These are phyloP conservation scores for Verasper variegatus DNA, from an alignment of 2,113 vertebrate species.

Conservation along the genomic window DNA sequence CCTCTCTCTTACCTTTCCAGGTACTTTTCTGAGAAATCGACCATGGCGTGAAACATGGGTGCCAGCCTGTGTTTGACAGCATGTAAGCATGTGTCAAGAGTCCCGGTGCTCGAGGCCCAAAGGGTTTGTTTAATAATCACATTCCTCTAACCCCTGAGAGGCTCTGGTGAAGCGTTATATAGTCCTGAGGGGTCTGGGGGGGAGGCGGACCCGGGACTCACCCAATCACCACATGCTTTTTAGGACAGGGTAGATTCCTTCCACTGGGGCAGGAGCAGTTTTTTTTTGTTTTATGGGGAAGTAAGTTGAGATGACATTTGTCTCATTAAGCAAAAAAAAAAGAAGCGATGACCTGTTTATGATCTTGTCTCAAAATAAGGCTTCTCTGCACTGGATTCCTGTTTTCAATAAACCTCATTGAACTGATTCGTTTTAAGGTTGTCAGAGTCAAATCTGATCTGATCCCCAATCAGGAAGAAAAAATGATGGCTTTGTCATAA, in stretches of 20 bases:
- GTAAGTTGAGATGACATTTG: conserved; percentile 25
- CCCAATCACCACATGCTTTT: conserved; percentile 79
- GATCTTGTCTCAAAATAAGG: neutral
- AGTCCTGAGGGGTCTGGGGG: conserved; percentile 57
- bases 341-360: neutral
- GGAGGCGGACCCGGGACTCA: conserved; percentile 63
- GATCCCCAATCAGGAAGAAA: neutral
- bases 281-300: conserved; percentile 18
- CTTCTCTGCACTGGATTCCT: neutral
- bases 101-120: conserved; percentile 48
- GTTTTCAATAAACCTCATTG: neutral
- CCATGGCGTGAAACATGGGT: conserved; percentile 83
- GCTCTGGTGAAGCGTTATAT: conserved; percentile 77
- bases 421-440: neutral
- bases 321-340: neutral
- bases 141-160: conserved; percentile 79
- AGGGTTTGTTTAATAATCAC: conserved; percentile 74
- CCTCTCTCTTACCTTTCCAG: conserved; percentile 87
- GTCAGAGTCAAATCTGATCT: neutral
- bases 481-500: too few relatives aligned
- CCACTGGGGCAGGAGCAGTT: conserved; percentile 20
- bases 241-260: conserved; percentile 54
- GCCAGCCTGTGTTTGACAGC: conserved; percentile 58
- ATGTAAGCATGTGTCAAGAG: conserved; percentile 63
- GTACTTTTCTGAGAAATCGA: conserved; percentile 90